These are phyloP conservation scores for Helicoverpa zea DNA, from an alignment of 1,140 invertebrate genomes.

Conservation along the genomic window DNA sequence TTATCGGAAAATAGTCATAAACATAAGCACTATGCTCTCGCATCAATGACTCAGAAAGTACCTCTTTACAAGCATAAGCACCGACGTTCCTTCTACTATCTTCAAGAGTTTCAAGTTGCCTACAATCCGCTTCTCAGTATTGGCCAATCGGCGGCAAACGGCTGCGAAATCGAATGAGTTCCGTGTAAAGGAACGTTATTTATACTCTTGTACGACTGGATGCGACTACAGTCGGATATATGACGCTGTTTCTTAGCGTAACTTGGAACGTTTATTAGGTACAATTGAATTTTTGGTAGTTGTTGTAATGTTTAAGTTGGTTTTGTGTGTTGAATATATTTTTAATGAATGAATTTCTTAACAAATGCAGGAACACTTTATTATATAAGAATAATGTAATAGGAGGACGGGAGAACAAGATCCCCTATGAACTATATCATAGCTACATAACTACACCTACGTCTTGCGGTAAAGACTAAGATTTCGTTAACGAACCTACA, in stretches of 20 bases:
- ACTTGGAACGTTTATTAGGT: no score
- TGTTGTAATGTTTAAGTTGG: neutral
- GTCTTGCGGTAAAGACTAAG: no score
- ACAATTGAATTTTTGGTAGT: neutral
- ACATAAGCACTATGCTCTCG: neutral
- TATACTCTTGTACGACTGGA: neutral
- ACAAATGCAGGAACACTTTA: no score
- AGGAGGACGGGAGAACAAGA: no score
- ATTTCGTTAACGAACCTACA: no score
- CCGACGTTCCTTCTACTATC: neutral
- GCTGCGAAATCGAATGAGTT: neutral
- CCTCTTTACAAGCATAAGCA: neutral
- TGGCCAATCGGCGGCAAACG: constrained; percentile 13
- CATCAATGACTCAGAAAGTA: neutral
- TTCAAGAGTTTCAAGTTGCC: neutral
- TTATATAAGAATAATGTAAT: no score
- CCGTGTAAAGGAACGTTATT: neutral
- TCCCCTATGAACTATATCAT: no score
- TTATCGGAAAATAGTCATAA: neutral
- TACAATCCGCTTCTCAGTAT: neutral
- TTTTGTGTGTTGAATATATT: no score
- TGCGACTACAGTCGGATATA: constrained; percentile 5
- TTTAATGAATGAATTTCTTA: no score
- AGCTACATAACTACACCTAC: no score
- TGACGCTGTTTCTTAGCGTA: constrained; percentile 2